phyloP scores from a whole-genome alignment of 2,113 vertebrate species.

The Brevimyrus niger region DNA sequence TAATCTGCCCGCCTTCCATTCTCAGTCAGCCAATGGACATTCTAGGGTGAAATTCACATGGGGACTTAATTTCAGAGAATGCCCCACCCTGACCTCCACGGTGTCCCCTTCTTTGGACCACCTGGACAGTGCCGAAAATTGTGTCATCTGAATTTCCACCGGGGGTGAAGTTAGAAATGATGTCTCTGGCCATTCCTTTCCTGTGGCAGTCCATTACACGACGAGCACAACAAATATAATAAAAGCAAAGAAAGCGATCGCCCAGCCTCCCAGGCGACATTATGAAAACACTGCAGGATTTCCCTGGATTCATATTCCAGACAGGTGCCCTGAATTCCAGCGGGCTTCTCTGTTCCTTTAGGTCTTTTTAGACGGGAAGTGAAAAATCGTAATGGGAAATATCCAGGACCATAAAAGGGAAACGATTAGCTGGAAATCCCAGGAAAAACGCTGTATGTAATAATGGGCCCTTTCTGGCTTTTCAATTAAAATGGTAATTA shows the following conservation, averaged over 20 bases:
- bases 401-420: background rate
- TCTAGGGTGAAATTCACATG: background rate
- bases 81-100: conserved; percentile 51
- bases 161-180: conserved; percentile 60
- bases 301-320: background rate
- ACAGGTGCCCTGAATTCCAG: background rate
- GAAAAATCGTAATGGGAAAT: background rate
- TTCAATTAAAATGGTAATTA: background rate
- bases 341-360: background rate
- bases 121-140: conserved; percentile 35
- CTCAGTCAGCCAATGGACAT: background rate
- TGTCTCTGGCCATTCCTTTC: conserved; percentile 48
- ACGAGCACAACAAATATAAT: conserved; percentile 28
- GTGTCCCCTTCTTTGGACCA: conserved; percentile 44
- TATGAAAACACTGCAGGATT: background rate
- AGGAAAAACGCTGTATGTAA: background rate
- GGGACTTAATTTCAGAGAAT: conserved; percentile 40
- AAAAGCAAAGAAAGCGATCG: background rate
- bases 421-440: background rate
- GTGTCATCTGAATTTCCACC: conserved; percentile 55
- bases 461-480: background rate
- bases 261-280: background rate
- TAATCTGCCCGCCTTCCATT: conserved; percentile 16
- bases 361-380: background rate
- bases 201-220: conserved; percentile 51